phyloP scores from a whole-genome alignment of 2,888 invertebrate genomes.

The Lithophane ornitopus region DNA sequence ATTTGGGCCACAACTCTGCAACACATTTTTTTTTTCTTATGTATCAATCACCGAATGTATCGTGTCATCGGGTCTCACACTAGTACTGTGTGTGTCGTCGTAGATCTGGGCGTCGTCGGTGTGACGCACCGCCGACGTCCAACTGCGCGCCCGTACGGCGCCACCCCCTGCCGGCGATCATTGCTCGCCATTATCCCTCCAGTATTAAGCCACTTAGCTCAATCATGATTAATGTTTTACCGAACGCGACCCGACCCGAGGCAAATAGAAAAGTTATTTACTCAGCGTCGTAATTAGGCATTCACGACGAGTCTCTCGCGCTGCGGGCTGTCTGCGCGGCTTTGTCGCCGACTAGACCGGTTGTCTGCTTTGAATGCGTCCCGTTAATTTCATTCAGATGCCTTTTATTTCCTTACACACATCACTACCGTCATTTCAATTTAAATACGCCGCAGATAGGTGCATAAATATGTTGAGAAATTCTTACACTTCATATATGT shows the following conservation, averaged over 20 bases:
- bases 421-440: conserved; percentile 42
- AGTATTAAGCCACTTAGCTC: conserved; percentile 91
- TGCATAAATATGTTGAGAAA: background rate
- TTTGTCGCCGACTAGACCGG: conserved; percentile 85
- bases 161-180: conserved; percentile 89
- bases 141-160: conserved; percentile 84
- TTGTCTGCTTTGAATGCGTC: conserved; percentile 80
- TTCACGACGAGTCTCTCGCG: conserved; percentile 86
- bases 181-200: conserved; percentile 89
- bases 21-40: background rate
- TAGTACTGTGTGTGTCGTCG: conserved; percentile 39
- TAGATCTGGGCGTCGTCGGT: conserved; percentile 64
- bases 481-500: background rate
- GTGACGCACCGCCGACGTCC: conserved; percentile 82
- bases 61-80: conserved; percentile 16
- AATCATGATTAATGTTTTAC: conserved; percentile 91
- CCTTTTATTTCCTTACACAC: conserved; percentile 68
- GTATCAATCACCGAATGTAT: background rate
- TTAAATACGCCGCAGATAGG: background rate
- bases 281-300: conserved; percentile 89
- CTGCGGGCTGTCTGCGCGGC: conserved; percentile 85
- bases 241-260: conserved; percentile 86
- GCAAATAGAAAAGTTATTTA: conserved; percentile 91
- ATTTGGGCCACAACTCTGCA: background rate
- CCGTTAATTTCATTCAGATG: conserved; percentile 73